A percentile compares a stretch with the other conserved stretches of the same genome.
Evolutionary conservation across 2,888 invertebrate species (phyloP).

Genomic region (Dorcus parallelipipedus): DNA sequence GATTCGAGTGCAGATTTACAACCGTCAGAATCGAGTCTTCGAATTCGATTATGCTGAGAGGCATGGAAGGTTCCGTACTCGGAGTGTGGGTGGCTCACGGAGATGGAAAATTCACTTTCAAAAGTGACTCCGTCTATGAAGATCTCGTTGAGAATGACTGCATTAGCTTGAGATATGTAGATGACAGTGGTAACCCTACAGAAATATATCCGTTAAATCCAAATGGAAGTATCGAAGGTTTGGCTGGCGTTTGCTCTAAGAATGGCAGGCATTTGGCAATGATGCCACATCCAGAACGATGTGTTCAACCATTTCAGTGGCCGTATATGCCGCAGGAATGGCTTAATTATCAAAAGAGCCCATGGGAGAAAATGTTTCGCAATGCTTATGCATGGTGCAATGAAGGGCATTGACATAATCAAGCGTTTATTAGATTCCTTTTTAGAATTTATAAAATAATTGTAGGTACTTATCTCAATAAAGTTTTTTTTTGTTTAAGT

Average conservation of each 20-base stretch:
- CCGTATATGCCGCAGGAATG: constrained; percentile 62
- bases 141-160: constrained; percentile 59
- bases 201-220: constrained; percentile 92
- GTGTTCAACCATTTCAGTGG: constrained; percentile 88
- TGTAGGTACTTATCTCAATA: too few relatives aligned
- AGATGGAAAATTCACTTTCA: constrained; percentile 77
- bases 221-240: constrained; percentile 80
- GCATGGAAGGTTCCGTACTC: constrained; percentile 85
- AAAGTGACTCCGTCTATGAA: constrained; percentile 50
- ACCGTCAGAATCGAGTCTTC: constrained; percentile 59
- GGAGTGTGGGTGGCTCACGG: constrained; percentile 97
- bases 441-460: too few relatives aligned
- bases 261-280: constrained; percentile 94
- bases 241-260: constrained; percentile 84
- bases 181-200: constrained; percentile 73
- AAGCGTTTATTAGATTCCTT: too few relatives aligned
- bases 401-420: too few relatives aligned
- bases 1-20: constrained; percentile 72
- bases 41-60: constrained; percentile 79
- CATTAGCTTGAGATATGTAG: constrained; percentile 74
- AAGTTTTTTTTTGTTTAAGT: too few relatives aligned
- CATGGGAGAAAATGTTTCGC: constrained; percentile 89
- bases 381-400: constrained; percentile 77
- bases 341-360: constrained; percentile 61
- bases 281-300: constrained; percentile 99